Conservation (phyloP, 2,113 vertebrate species). For the Laterallus jamaicensis region DNA sequence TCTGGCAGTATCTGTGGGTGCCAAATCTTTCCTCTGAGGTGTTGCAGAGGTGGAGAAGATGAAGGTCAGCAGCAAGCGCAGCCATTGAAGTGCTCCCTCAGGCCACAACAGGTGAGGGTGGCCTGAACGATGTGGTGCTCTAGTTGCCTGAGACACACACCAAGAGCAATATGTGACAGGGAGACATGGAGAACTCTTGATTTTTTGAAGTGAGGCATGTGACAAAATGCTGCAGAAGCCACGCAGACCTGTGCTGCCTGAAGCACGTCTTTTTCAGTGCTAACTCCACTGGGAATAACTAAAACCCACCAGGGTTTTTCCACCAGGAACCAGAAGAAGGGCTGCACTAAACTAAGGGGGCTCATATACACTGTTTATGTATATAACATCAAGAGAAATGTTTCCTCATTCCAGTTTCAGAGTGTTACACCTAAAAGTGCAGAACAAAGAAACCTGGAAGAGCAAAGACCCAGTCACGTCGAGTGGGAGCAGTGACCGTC, state of each 20-base stretch:
- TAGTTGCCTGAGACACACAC: neutral
- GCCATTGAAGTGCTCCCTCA: neutral
- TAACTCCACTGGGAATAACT: neutral
- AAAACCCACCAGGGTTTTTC: neutral
- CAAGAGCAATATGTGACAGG: accelerated
- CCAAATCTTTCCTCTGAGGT: neutral
- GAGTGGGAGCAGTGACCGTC: neutral
- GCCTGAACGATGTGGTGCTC: neutral
- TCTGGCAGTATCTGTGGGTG: neutral
- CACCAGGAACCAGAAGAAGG: neutral
- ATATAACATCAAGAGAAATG: neutral
- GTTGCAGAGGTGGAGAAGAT: neutral
- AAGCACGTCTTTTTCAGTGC: neutral
- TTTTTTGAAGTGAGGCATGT: neutral
- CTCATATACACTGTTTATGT: accelerated
- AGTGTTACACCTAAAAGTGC: neutral
- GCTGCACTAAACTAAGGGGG: neutral
- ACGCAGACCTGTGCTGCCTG: neutral
- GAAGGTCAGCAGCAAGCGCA: neutral
- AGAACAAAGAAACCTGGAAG: neutral
- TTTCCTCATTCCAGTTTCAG: neutral
- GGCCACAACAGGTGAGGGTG: neutral
- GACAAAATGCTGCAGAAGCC: neutral
- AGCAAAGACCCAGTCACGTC: neutral
- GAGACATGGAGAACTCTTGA: neutral